Percentiles rank a stretch among this genome's conserved stretches.
Conservation (phyloP, 2,888 invertebrate species). For the Monoplex corrugatus region DNA sequence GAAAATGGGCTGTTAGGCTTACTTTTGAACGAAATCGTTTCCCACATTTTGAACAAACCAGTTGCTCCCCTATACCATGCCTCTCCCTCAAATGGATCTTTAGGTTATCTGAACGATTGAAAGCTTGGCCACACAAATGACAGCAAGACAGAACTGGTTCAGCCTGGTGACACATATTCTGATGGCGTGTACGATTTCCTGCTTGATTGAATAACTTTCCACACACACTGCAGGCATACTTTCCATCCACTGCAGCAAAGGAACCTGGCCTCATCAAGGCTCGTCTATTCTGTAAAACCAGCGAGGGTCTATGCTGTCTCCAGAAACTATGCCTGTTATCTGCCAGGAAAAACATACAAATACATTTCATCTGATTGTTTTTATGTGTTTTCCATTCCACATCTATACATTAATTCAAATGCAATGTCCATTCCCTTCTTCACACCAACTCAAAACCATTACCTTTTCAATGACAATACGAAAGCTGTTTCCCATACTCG, state of each 20-base stretch:
- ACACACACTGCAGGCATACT: slow-evolving; percentile 35
- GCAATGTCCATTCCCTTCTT: too few species aligned
- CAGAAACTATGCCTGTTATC: slow-evolving; percentile 34
- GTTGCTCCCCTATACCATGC: slow-evolving; percentile 54
- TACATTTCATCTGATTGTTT: not conserved
- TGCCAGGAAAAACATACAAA: slow-evolving; percentile 16
- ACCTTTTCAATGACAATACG: too few species aligned
- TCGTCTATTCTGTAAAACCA: slow-evolving; percentile 40
- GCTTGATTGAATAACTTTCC: slow-evolving; percentile 44
- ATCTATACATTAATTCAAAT: too few species aligned
- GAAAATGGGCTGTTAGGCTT: slow-evolving; percentile 48
- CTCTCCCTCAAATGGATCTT: slow-evolving; percentile 54
- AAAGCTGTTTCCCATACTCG: too few species aligned
- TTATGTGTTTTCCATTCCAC: not conserved
- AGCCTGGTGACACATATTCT: slow-evolving; percentile 33
- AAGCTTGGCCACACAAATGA: slow-evolving; percentile 49
- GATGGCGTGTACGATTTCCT: slow-evolving; percentile 41
- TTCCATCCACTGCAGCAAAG: slow-evolving; percentile 23
- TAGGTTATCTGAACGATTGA: slow-evolving; percentile 52
- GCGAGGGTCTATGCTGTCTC: slow-evolving; percentile 27
- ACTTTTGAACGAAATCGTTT: slow-evolving; percentile 54
- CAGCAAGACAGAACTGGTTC: slow-evolving; percentile 31
- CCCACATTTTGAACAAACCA: slow-evolving; percentile 51
- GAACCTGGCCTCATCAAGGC: slow-evolving; percentile 1
- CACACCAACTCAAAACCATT: too few species aligned